phyloP scores from a whole-genome alignment of 2,888 invertebrate genomes.

The Dascillus cervinus region DNA sequence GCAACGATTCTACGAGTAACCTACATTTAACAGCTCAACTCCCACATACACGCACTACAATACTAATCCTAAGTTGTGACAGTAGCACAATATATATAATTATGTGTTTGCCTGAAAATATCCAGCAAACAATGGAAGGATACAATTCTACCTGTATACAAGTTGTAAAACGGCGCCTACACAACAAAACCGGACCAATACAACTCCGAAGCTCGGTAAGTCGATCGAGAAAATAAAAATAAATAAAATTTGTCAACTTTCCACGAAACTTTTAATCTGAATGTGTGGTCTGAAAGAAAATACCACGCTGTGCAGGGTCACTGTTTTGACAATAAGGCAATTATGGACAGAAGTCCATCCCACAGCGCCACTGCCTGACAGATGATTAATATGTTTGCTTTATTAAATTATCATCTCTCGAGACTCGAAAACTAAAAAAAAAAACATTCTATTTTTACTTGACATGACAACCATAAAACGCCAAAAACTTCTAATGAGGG shows the following conservation, averaged over 20 bases:
- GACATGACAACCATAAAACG: too few relatives aligned
- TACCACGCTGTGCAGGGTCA: slow-evolving; percentile 32
- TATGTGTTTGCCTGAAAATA: slow-evolving; percentile 38
- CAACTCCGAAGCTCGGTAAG: too few relatives aligned
- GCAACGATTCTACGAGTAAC: slow-evolving; percentile 5
- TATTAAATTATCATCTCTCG: slow-evolving; percentile 41
- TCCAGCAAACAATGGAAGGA: slow-evolving; percentile 36
- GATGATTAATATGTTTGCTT: slow-evolving; percentile 39
- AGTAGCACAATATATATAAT: slow-evolving; percentile 40
- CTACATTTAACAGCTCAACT: slow-evolving; percentile 17
- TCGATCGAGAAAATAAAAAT: too few relatives aligned
- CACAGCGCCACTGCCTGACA: slow-evolving; percentile 37
- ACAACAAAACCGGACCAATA: too few relatives aligned
- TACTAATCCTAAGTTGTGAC: slow-evolving; percentile 41
- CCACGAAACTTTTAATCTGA: slow-evolving; percentile 27
- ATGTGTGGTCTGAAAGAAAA: slow-evolving; percentile 34
- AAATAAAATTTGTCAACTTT: too few relatives aligned
- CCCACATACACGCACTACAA: slow-evolving; percentile 30
- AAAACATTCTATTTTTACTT: too few relatives aligned
- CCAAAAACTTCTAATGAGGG: too few relatives aligned
- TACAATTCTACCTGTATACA: slow-evolving; percentile 27
- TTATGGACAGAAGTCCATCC: slow-evolving; percentile 38
- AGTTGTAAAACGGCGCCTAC: slow-evolving; percentile 21
- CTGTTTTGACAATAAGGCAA: slow-evolving; percentile 42
- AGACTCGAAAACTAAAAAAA: slow-evolving; percentile 17